A percentile compares a stretch with the other conserved stretches of the same genome.
Evolutionary conservation across 2,113 vertebrate species (phyloP).

Genomic region (Puntigrus tetrazona): DNA sequence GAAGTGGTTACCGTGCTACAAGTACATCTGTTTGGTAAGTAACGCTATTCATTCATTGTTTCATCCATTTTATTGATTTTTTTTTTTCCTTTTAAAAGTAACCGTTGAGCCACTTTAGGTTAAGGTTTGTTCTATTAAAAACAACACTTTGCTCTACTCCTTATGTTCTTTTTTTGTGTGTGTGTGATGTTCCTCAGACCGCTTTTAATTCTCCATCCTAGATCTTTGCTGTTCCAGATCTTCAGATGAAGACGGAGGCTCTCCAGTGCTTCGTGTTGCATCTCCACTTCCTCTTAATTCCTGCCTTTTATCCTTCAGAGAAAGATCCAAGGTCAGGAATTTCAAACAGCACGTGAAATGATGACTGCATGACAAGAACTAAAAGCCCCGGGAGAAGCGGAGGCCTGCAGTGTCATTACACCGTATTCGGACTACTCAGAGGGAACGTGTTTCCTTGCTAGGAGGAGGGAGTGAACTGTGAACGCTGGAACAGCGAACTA

Average conservation of each 20-base stretch:
- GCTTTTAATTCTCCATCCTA: neutral
- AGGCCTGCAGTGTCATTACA: constrained; percentile 12
- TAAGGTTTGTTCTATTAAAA: neutral
- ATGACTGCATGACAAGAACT: neutral
- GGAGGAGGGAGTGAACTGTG: constrained; percentile 25
- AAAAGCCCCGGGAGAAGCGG: neutral
- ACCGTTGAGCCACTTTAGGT: neutral
- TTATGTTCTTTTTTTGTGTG: no score
- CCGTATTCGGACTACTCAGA: neutral
- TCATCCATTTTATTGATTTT: neutral
- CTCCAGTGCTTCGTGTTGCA: neutral
- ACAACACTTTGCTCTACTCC: neutral
- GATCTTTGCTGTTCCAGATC: constrained; percentile 37
- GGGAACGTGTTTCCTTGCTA: neutral
- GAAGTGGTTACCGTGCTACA: constrained; percentile 20
- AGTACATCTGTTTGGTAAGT: constrained; percentile 44
- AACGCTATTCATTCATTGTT: neutral
- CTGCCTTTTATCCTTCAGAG: neutral
- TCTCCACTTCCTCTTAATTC: neutral
- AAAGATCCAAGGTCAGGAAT: neutral
- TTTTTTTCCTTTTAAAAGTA: neutral
- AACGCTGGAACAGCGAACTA: constrained; percentile 34
- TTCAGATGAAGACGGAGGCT: neutral
- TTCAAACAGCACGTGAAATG: neutral
- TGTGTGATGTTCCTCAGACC: neutral